These are phyloP conservation scores for Betta splendens DNA, from an alignment of 2,797 vertebrate species.

Conservation along the genomic window DNA sequence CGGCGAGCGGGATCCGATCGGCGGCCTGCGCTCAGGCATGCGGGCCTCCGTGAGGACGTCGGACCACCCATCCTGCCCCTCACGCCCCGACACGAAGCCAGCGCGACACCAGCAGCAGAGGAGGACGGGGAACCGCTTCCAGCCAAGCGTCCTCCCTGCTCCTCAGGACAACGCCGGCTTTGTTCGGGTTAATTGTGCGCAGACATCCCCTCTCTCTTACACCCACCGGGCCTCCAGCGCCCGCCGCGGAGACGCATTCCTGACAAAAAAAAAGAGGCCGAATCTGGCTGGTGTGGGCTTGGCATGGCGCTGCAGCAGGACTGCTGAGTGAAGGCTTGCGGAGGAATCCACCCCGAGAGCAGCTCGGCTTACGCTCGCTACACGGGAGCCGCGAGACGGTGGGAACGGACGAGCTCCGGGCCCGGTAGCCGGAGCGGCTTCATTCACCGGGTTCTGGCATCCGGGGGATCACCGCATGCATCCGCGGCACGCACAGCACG, in stretches of 20 bases:
- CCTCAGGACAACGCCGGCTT: conserved; percentile 75
- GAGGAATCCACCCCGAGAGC: conserved; percentile 67
- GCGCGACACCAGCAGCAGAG: neutral
- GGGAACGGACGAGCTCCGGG: conserved; percentile 40
- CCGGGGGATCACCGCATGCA: conserved; percentile 53
- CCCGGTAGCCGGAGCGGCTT: conserved; percentile 37
- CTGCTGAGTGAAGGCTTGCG: conserved; percentile 75
- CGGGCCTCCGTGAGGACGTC: conserved; percentile 31
- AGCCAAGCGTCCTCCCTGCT: conserved; percentile 58
- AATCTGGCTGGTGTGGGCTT: conserved; percentile 73
- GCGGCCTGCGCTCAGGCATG: conserved; percentile 43
- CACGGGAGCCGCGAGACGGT: conserved; percentile 50
- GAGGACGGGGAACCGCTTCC: conserved; percentile 30
- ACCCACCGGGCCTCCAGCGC: conserved; percentile 62
- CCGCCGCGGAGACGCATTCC: conserved; percentile 70
- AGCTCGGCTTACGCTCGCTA: conserved; percentile 67
- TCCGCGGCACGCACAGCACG: too few species aligned
- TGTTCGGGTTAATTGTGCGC: conserved; percentile 77
- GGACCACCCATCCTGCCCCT: conserved; percentile 64
- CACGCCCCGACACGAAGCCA: conserved; percentile 33
- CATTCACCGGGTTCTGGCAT: conserved; percentile 32
- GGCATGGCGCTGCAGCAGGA: conserved; percentile 62
- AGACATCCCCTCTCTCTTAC: conserved; percentile 73
- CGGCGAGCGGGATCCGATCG: conserved; percentile 49
- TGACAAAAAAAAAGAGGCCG: conserved; percentile 63